Evolutionary conservation across 2,113 vertebrate genomes (phyloP), one percentile per base, ranked within the genome.

Genomic region (Leucosticte australis): DNA sequence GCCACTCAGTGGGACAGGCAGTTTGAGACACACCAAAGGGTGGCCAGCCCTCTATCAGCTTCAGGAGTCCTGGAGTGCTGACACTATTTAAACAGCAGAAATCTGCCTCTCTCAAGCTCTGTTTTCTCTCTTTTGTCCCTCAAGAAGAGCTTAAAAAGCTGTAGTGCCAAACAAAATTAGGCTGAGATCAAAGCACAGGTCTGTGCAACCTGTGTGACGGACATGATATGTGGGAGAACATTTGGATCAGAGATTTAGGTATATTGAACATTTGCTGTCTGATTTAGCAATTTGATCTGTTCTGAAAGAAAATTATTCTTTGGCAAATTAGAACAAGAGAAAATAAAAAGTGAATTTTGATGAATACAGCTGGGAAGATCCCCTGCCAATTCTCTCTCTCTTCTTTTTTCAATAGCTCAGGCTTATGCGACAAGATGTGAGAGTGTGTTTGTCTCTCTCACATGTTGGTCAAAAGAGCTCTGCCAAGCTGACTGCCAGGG

Each of bases 291-390:
- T 97, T 96, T 97, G 93, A 90, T 98, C 97, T 96, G 24, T 42
- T 26, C 67, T 91, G 88, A 97, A 95, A 97, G 90, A 95, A 95
- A 97, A 81, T 90, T 81, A 83, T 97, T 96, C 83, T 93, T 75
- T 91, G 89, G 97, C 87, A 98, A 97, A 97, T 57, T 55, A 94
- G 33, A 94, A 90, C 62, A 94, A 97, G 90, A 97, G 20, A 6
- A 24, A 44, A 52, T 46, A 56, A 7, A 15, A 53, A 8, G 16
- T 33, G 6, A 84, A 13, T 68, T 53, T 70, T 74, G 56, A 37
- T 82, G 17, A 89, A 5, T 24, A 33, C 10, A 50, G 2, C 24
- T 24, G 3, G 10, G 42, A 93, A 79, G 31, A 60, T 53, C 65
- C 39, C 26, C 14, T 44, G 10, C 4, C n/a, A 28, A 23, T 67